phyloP scores from a whole-genome alignment of 2,113 vertebrate species.

The Lethenteron camtschaticum region DNA sequence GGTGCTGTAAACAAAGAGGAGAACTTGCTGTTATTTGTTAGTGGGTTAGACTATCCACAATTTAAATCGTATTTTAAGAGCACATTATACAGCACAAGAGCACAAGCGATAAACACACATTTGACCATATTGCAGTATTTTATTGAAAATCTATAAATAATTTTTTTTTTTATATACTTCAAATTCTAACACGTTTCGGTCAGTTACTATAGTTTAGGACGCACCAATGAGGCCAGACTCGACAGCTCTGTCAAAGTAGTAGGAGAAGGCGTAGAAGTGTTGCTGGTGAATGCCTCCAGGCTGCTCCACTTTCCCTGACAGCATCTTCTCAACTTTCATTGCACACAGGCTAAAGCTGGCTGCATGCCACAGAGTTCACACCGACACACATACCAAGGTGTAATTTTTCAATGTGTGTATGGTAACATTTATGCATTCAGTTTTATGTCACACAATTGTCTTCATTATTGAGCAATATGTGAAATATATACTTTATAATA shows the following conservation, averaged over 20 bases:
- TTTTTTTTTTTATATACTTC: neutral
- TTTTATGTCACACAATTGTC: too few species aligned
- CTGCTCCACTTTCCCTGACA: slow-evolving; percentile 56
- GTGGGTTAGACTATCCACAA: neutral
- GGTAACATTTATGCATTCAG: too few species aligned
- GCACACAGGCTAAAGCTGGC: slow-evolving; percentile 29
- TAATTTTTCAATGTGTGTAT: too few species aligned
- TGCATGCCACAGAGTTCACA: neutral
- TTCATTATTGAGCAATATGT: too few species aligned
- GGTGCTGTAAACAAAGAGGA: slow-evolving; percentile 23
- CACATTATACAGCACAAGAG: neutral
- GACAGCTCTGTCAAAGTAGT: slow-evolving; percentile 73
- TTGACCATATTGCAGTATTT: neutral
- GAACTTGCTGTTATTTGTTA: neutral
- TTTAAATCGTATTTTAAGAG: neutral
- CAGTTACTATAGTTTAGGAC: slow-evolving; percentile 9
- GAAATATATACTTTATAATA: too few species aligned
- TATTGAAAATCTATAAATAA: neutral
- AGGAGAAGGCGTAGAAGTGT: slow-evolving; percentile 81
- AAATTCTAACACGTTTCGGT: neutral
- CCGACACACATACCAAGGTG: too few species aligned
- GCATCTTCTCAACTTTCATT: slow-evolving; percentile 45
- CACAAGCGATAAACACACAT: neutral
- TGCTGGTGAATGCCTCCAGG: slow-evolving; percentile 33
- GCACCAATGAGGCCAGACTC: slow-evolving; percentile 68